A percentile compares a stretch with the other conserved stretches of the same genome.
phyloP scores from a whole-genome alignment of 1,140 invertebrate genomes.

The Saxidomus purpurata region DNA sequence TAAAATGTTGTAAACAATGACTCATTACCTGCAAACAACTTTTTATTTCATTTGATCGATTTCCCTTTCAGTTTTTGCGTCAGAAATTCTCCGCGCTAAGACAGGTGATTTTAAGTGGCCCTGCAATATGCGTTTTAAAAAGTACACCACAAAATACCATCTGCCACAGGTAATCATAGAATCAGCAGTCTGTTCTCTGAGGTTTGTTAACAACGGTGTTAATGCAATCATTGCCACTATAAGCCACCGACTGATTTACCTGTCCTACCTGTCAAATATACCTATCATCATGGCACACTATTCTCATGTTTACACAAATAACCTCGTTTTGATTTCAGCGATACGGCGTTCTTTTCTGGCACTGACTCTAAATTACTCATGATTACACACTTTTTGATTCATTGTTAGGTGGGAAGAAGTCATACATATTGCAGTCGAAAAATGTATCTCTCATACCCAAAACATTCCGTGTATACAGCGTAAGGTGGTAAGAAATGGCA shows the following conservation, averaged over 20 bases:
- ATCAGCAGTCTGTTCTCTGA: no score
- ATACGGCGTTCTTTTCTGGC: neutral
- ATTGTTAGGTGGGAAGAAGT: neutral
- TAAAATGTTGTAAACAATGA: no score
- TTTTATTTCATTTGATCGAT: no score
- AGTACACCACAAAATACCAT: neutral
- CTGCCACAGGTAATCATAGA: no score
- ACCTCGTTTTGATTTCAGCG: neutral
- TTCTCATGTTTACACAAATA: neutral
- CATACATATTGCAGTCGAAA: neutral
- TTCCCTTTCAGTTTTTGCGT: no score
- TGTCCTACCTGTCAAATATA: constrained; percentile 14
- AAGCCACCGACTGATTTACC: neutral
- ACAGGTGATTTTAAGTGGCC: no score
- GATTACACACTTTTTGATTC: neutral
- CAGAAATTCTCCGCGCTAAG: no score
- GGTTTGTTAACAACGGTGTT: neutral
- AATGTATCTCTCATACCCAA: neutral
- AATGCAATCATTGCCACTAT: neutral
- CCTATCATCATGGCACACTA: neutral
- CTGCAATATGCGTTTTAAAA: neutral
- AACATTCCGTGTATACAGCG: neutral
- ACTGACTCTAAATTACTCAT: neutral
- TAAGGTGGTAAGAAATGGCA: no score
- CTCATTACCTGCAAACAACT: no score